These are phyloP conservation scores for Drosophila niveifrons DNA, from an alignment of 2,888 invertebrate genomes.

Conservation along the genomic window DNA sequence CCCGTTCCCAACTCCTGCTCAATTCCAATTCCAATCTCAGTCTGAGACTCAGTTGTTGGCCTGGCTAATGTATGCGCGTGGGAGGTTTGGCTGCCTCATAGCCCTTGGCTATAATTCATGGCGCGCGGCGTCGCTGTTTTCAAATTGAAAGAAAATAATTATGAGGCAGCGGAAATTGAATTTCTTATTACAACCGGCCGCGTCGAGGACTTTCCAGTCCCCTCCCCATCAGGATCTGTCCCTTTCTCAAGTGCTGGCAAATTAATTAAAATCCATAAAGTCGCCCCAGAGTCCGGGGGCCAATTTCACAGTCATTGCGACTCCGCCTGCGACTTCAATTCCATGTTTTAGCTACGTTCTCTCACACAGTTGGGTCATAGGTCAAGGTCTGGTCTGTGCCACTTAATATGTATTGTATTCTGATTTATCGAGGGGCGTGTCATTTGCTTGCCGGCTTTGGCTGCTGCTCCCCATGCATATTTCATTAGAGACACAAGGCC, in stretches of 20 bases:
- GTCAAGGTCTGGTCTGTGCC: conserved; percentile 62
- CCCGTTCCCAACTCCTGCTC: not conserved
- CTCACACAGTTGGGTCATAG: conserved; percentile 42
- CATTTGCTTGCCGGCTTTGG: conserved; percentile 16
- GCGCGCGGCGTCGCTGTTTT: conserved; percentile 66
- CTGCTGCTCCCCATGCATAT: conserved; percentile 60
- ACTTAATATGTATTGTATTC: conserved; percentile 71
- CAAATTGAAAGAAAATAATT: conserved; percentile 81
- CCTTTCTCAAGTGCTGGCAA: conserved; percentile 52
- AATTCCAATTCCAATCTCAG: conserved; percentile 13
- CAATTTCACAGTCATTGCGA: conserved; percentile 48
- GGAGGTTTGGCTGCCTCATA: conserved; percentile 57
- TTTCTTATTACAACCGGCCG: conserved; percentile 73
- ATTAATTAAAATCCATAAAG: conserved; percentile 79
- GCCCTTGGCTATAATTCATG: conserved; percentile 72
- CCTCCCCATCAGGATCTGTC: not conserved
- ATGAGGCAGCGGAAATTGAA: conserved; percentile 79
- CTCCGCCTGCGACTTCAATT: conserved; percentile 27
- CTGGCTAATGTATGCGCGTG: conserved; percentile 68
- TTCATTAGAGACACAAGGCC: conserved; percentile 53
- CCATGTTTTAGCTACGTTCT: conserved; percentile 3
- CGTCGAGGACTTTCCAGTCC: not conserved
- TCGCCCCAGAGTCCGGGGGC: conserved; percentile 30
- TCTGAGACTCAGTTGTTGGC: conserved; percentile 5
- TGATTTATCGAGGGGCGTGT: conserved; percentile 72